Base-by-base conservation (phyloP, 1,140 invertebrate genomes). In the Dreissena rostriformis region DNA sequence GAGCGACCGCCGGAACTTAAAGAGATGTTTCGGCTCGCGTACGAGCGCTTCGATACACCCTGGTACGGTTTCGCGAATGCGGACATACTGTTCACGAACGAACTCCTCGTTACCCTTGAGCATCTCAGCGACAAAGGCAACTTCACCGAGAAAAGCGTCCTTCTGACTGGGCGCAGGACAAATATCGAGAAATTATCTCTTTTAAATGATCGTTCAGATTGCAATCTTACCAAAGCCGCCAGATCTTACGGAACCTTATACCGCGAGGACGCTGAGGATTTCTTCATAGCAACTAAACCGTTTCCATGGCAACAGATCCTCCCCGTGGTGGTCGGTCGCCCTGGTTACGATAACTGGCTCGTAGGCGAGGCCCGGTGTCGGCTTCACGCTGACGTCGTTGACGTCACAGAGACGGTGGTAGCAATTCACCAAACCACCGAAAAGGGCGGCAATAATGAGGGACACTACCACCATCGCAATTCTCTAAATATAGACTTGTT, bases 291-390 rank as follows among this genome's bases (percentile, higher is more conserved):
- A 11, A 83, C 79, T 24, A 66, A 57, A n/a, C 61, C 39, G 49
- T 88, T 82, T 61, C 87, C 87, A 24, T 88, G 87, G 87, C 2
- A 83, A 63, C 19, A 51, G 55, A 73, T 86, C 55, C 86, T 84
- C 11, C 72, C 80, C 10, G 55, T 88, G 11, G 82, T 87, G 6
- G 74, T 88, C 51, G 87, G 85, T 29, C 65, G 85, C 22, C 82
- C 85, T 10, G 87, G 73, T 7, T 88, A 88, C 57, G 87, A 88
- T 72, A 88, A 88, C 55, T 88, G 76, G 73, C 52, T 88, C 8
- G 87, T 88, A 12, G 76, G 39, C 24, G 73, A 84, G 51, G 73
- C 82, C 19, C 28, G 82, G 19, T 72, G 86, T 66, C 22, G 51
- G 17, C 70, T 79, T 28, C 72, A 85, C 28, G 65, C 78, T 14